Percentiles rank a stretch among this genome's conserved stretches.
Conservation (phyloP, 2,113 vertebrate genomes). For the Odobenus rosmarus region DNA sequence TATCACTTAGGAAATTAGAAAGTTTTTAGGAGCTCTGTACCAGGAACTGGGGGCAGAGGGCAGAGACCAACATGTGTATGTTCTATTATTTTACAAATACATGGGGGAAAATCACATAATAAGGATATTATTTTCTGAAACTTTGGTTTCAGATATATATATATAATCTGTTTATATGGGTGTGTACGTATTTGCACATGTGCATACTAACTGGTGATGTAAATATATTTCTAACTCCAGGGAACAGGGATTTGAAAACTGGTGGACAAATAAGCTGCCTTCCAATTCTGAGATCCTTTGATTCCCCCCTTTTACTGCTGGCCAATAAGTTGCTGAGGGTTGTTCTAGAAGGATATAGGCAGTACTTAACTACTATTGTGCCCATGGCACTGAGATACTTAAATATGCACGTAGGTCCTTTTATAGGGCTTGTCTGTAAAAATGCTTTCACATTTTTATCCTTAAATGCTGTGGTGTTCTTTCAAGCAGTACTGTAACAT, state of each 20-base stretch:
- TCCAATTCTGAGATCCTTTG: neutral
- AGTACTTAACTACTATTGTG: neutral
- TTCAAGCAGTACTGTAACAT: neutral
- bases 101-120: neutral
- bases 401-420: neutral
- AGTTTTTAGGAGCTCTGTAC: neutral
- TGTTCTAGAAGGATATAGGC: neutral
- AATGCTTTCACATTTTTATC: neutral
- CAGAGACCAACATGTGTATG: neutral
- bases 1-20: neutral
- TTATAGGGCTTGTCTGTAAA: neutral
- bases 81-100: neutral
- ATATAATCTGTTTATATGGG: neutral
- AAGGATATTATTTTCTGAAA: neutral
- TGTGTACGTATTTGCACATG: neutral
- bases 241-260: neutral
- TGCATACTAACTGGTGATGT: neutral
- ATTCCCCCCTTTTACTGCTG: neutral
- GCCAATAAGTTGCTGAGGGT: neutral
- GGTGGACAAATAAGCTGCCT: neutral
- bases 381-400: neutral
- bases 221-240: neutral
- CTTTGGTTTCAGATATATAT: neutral
- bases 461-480: neutral
- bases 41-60: neutral